Evolutionary conservation across 2,113 vertebrate species (phyloP).

Genomic region (Aix galericulata): DNA sequence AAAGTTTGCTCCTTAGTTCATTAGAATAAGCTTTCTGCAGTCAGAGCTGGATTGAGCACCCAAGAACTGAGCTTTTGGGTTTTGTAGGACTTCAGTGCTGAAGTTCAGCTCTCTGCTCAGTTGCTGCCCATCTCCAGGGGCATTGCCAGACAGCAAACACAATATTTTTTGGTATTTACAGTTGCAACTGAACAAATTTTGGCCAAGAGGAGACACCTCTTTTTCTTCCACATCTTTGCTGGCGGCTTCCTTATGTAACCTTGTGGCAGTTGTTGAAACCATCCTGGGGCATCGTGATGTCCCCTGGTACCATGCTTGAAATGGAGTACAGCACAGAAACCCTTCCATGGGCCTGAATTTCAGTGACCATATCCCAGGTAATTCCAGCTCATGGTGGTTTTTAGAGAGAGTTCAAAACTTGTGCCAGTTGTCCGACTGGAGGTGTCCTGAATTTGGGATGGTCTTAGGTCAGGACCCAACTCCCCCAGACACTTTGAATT

Average conservation of each 20-base stretch:
- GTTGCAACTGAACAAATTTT: neutral
- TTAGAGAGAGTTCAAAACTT: neutral
- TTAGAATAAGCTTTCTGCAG: neutral
- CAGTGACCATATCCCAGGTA: neutral
- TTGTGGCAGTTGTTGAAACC: neutral
- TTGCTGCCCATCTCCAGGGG: neutral
- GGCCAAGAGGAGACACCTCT: neutral
- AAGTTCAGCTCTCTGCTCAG: neutral
- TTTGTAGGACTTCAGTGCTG: neutral
- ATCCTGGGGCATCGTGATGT: neutral
- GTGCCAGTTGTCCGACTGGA: neutral
- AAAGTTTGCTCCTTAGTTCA: neutral
- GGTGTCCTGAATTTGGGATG: neutral
- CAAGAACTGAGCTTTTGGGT: neutral
- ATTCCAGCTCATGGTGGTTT: neutral
- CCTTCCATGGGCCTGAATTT: neutral
- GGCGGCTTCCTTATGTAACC: neutral
- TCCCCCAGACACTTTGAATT: neutral
- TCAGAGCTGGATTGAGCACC: neutral
- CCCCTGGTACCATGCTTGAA: neutral
- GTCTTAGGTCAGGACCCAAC: neutral
- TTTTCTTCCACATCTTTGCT: neutral
- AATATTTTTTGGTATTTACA: neutral
- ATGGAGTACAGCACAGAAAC: neutral
- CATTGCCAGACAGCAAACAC: neutral